Evolutionary conservation across 2,888 invertebrate species (phyloP), one percentile per base, ranked within the genome.

Genomic region (Dicroscelio sp.): DNA sequence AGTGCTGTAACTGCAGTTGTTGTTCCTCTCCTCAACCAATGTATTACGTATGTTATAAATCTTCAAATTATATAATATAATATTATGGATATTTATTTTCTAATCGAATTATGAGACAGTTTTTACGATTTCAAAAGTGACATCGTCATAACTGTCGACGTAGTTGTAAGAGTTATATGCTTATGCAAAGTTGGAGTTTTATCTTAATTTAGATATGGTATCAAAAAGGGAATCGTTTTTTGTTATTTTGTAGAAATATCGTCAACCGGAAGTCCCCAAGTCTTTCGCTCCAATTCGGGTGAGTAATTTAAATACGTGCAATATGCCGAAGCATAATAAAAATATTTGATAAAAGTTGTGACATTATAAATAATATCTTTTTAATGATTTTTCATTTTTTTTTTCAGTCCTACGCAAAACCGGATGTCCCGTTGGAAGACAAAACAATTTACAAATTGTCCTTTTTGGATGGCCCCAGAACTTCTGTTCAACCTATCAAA

Each of bases 381-480:
- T n/a, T n/a, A n/a, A n/a, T n/a, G n/a, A n/a, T n/a, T n/a, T n/a
- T n/a, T n/a, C n/a, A n/a, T 25, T 76, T 23, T 63, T 43, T 0
- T 5, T 78, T 86, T 55, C 75, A 96, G 96, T 95, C 95, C 86
- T 97, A 97, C 86, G 95, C 95, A 80, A 97, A 97, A 73, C 96
- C 97, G 0, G 95, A 95, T 30, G 92, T 97, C 25, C 96, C 97
- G 31, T 96, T 97, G 96, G 97, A 98, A 88, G 97, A 97, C 87
- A 97, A 97, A 17, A 98, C 98, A 0, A 97, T 98, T 0, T 98
- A 98, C 94, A 94, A 93, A 85, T 92, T 96, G 3, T 96, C 96
- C 0, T 96, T 95, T 80, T 96, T 96, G 96, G 94, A 95, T 12
- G 92, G 92, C 31, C 93, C 95, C 0, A 27, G 8, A 17, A 55